Percentiles rank a stretch among this genome's conserved stretches.
phyloP scores from a whole-genome alignment of 2,113 vertebrate species.

The Rhegmatorhina hoffmannsi region DNA sequence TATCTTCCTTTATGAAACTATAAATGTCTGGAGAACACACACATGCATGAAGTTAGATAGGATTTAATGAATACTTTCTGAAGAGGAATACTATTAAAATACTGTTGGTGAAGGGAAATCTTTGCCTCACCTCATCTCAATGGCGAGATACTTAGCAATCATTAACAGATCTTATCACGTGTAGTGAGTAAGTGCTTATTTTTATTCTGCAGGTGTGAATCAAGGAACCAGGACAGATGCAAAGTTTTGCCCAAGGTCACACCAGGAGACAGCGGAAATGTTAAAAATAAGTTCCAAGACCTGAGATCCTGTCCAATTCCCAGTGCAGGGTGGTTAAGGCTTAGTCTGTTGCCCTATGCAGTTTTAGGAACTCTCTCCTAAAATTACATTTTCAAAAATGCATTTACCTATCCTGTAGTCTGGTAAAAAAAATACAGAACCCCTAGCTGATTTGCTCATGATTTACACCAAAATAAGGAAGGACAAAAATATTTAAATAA shows the following conservation, averaged over 20 bases:
- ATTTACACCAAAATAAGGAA: neutral
- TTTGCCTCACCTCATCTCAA: slow-evolving; percentile 16
- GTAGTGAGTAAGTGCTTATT: slow-evolving; percentile 42
- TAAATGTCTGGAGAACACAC: slow-evolving; percentile 84
- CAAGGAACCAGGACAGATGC: slow-evolving; percentile 5
- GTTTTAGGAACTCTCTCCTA: neutral
- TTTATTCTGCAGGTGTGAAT: slow-evolving; percentile 53
- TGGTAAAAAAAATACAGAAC: neutral
- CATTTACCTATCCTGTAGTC: neutral
- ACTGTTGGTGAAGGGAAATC: slow-evolving; percentile 26
- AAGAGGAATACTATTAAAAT: slow-evolving; percentile 46
- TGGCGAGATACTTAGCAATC: slow-evolving; percentile 10
- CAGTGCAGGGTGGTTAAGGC: neutral
- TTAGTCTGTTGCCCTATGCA: neutral
- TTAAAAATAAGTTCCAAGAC: slow-evolving; percentile 23
- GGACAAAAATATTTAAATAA: neutral
- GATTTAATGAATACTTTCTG: slow-evolving; percentile 54
- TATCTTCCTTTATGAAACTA: slow-evolving; percentile 83
- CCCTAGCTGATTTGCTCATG: neutral
- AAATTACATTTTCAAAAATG: neutral
- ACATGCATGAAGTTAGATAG: slow-evolving; percentile 42
- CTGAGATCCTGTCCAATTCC: neutral
- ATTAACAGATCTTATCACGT: slow-evolving; percentile 48
- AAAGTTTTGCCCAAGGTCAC: slow-evolving; percentile 26
- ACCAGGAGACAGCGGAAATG: neutral